Evolutionary conservation across 2,113 vertebrate genomes (phyloP), one percentile per base, ranked within the genome.

Genomic region (Anoplopoma fimbria): DNA sequence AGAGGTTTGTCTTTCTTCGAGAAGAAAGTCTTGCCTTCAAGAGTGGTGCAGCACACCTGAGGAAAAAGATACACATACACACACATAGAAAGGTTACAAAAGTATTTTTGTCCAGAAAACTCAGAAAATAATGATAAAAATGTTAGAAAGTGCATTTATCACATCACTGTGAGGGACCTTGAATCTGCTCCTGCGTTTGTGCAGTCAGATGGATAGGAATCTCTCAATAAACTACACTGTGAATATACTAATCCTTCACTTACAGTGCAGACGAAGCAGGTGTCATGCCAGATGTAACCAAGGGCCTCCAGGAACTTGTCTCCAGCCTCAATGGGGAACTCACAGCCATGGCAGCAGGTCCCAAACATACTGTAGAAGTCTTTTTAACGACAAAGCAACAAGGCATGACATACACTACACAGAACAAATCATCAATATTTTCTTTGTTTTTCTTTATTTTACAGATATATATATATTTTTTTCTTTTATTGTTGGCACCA

Each of bases 251-350:
- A 2, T 63, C 23, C 4, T 42, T 73, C n/a, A 93, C 95, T 88
- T 95, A 99, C 98, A 0, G 97, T 95, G 89, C 98, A 99, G 13
- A 98, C 97, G 81, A 99, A 99, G 94, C 98, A 99, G 83, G 97
- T 99, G 85, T 99, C 98, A 9, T 99, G 98, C 98, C 98, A 99
- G 89, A 96, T 98, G 87, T 93, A 95, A 33, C 98, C 97, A 81
- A 99, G 93, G 10, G 97, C 98, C 93, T 99, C 98, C 86, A 99
- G 94, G 86, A 99, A 99, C 86, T 96, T 97, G 89, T 99, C 98
- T 19, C 98, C 98, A 69, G 98, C 97, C 92, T 99, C 98, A 19
- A 99, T 96, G 64, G 98, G 97, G 84, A 99, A 99, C 85, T 99
- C 98, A 79, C 98, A 99, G 68, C 98, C 98, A 4, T 92, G 97